Base-by-base conservation (phyloP, 2,888 invertebrate genomes). In the Hypomecis atomaria region DNA sequence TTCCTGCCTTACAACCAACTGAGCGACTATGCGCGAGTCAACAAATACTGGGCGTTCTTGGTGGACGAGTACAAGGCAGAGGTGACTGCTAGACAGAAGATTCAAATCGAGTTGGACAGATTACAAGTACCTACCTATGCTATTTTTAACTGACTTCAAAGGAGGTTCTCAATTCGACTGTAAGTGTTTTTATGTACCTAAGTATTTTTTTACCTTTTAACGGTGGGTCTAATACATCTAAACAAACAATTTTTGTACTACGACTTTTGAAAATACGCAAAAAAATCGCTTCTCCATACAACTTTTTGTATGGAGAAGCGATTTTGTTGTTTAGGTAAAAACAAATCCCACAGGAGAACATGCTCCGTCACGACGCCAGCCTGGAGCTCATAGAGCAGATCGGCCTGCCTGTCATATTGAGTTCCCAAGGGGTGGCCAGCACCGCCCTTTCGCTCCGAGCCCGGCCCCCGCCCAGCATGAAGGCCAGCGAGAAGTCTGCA, bases 1-100 rank as follows among this genome's bases (percentile, higher is more conserved):
- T 86, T 75, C 67, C 65, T 92, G 0, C 88, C 91, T 0, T 65
- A 71, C 8, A 60, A 76, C 0, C 81, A 83, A 42, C 75, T 89
- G 0, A 68, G 49, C 0, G 88, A 88, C 0, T 88, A 81, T 40
- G 83, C 86, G 4, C 76, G 77, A 0, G 89, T 92, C 0, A 92
- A 92, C 66, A 88, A 82, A 55, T 92, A 92, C 65, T 92, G 91
- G 92, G 81, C 86, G 0, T 89, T 80, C 54, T 72, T 92, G 0
- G 81, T 90, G 0, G 91, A 90, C 0, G 91, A 92, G 48, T 73
- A 83, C 0, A 77, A 77, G 33, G 71, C 79, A 0, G 92, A 92
- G 70, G 7, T 81, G 0, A 59, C 72, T 0, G 80, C 85, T 1
- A 80, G 86, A 50, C 71, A 70, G 23, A 91, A 88, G 67, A 80